Percentiles rank a stretch among this genome's conserved stretches.
These are phyloP conservation scores for Elymnias hypermnestra DNA, from an alignment of 1,140 invertebrate genomes.

Conservation along the genomic window DNA sequence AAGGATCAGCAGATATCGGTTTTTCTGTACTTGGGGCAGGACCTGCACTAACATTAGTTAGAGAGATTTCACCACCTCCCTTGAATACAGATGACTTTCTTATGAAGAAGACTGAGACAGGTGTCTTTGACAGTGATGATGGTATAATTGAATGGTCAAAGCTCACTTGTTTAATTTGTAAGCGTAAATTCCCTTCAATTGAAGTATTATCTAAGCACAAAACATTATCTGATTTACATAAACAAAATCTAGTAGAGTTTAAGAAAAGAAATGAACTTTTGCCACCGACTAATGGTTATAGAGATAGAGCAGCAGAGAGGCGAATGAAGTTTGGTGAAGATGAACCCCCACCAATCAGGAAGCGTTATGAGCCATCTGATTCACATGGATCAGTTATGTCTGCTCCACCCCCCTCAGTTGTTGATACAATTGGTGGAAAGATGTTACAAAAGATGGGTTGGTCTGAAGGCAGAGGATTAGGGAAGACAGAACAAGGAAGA, in stretches of 20 bases:
- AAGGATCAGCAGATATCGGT: slow-evolving; percentile 91
- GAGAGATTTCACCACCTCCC: slow-evolving; percentile 53
- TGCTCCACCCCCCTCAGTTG: slow-evolving; percentile 77
- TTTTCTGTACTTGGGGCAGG: slow-evolving; percentile 85
- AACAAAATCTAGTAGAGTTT: slow-evolving; percentile 90
- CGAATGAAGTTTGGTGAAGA: slow-evolving; percentile 95
- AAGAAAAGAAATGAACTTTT: slow-evolving; percentile 73
- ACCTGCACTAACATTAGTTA: slow-evolving; percentile 78
- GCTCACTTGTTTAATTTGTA: slow-evolving; percentile 96
- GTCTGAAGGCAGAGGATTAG: slow-evolving; percentile 96
- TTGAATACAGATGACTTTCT: slow-evolving; percentile 75
- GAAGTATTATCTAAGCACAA: slow-evolving; percentile 94
- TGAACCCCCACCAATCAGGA: slow-evolving; percentile 81
- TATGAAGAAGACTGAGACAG: slow-evolving; percentile 72
- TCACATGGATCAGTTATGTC: slow-evolving; percentile 63
- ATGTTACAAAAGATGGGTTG: slow-evolving; percentile 99
- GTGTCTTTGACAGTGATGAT: slow-evolving; percentile 78
- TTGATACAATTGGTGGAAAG: slow-evolving; percentile 87
- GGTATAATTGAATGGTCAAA: slow-evolving; percentile 90
- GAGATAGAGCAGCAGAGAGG: slow-evolving; percentile 97
- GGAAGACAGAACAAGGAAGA: slow-evolving; percentile 94
- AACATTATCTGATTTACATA: slow-evolving; percentile 96
- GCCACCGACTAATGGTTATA: slow-evolving; percentile 78
- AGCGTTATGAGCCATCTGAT: slow-evolving; percentile 81
- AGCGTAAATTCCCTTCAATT: slow-evolving; percentile 93